These are phyloP conservation scores for Pristis pectinata DNA, from an alignment of 2,797 vertebrate species.

Conservation along the genomic window DNA sequence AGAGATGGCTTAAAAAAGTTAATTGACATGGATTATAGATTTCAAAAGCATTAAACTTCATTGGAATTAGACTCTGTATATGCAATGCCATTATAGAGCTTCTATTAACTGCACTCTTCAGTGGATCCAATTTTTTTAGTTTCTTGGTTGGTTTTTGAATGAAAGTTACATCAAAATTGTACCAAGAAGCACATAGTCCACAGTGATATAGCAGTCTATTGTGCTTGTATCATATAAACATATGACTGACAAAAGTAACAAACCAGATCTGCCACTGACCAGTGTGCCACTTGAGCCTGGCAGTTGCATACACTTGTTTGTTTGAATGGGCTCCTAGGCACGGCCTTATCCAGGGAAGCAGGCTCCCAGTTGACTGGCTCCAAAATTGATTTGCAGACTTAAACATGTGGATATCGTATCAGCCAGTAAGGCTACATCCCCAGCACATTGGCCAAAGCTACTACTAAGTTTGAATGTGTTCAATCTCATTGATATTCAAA, in stretches of 20 bases:
- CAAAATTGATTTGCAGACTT: too few relatives aligned
- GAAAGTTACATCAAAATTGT: neutral
- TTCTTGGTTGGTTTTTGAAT: neutral
- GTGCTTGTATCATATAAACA: neutral
- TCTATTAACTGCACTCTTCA: neutral
- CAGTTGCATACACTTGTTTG: too few relatives aligned
- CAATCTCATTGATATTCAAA: too few relatives aligned
- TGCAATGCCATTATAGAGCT: neutral
- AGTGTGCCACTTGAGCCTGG: too few relatives aligned
- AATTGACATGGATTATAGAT: neutral
- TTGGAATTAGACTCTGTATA: neutral
- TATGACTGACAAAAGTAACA: neutral
- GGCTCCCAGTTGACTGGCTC: too few relatives aligned
- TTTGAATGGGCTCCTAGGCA: too few relatives aligned
- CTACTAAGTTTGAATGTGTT: too few relatives aligned
- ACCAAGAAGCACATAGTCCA: neutral
- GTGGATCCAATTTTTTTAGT: neutral
- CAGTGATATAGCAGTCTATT: neutral
- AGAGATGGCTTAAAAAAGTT: neutral
- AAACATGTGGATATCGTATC: too few relatives aligned
- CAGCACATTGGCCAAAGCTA: too few relatives aligned
- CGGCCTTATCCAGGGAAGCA: too few relatives aligned
- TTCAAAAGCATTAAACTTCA: neutral
- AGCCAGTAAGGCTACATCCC: too few relatives aligned
- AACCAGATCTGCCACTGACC: too few relatives aligned